phyloP scores from a whole-genome alignment of 2,113 vertebrate genomes.

The Acanthisitta chloris region DNA sequence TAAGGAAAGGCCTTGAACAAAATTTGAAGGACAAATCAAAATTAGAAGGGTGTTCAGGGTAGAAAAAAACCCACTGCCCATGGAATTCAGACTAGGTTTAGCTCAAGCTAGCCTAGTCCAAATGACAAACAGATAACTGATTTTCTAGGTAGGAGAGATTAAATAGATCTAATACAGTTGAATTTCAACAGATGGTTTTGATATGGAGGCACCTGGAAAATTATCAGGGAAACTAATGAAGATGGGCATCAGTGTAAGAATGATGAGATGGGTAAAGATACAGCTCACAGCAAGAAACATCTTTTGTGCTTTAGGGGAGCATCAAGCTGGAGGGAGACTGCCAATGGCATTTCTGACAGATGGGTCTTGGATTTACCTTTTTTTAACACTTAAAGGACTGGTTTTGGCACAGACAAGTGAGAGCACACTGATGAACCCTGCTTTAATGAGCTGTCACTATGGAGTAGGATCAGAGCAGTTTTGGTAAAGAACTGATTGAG shows the following conservation, averaged over 20 bases:
- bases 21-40: not conserved
- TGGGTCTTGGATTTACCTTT: not conserved
- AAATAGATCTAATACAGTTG: not conserved
- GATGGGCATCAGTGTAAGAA: not conserved
- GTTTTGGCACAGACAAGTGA: not conserved
- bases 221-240: not conserved
- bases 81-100: not conserved
- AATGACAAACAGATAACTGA: not conserved
- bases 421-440: not conserved
- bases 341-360: not conserved
- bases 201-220: not conserved
- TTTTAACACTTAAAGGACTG: not conserved
- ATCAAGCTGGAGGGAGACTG: not conserved
- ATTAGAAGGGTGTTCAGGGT: not conserved
- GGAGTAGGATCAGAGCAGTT: not conserved
- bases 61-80: accelerated
- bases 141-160: not conserved
- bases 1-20: not conserved
- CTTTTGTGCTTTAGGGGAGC: not conserved
- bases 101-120: not conserved
- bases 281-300: not conserved
- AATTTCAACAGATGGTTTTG: not conserved
- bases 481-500: not conserved
- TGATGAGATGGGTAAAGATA: not conserved
- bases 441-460: not conserved